Evolutionary conservation across 2,888 invertebrate genomes (phyloP), one percentile per base, ranked within the genome.

Genomic region (Hymenopus coronatus): DNA sequence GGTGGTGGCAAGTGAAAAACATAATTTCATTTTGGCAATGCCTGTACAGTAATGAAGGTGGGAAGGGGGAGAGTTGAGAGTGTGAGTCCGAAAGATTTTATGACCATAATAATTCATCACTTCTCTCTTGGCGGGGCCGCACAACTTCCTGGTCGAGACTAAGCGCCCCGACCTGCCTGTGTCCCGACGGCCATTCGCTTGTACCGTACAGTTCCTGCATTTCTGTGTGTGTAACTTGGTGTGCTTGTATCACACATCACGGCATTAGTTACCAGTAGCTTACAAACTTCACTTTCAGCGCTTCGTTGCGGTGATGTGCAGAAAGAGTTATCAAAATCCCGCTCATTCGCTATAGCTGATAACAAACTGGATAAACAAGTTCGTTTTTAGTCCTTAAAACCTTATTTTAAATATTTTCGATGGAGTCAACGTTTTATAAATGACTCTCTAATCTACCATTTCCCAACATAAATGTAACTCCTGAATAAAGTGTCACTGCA

Each of bases 1-100:
- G 46, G 15, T 54, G 46, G 85, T 28, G 85, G 85, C 85, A 85
- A 54, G 85, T 70, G 28, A 46, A 85, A 85, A 83, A 88, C 70
- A 84, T 86, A 86, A 86, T 86, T 85, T 87, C 81, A 87, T 87
- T 87, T 87, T 87, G 87, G 33, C 82, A 87, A 82, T 33, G 87
- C n/a, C 82, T 87, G 87, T 87, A 87, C 87, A 81, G 82, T 87
- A 87, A 87, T 87, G 87, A 87, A 87, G 82, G 87, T 82, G 82
- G 88, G 83, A 27, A 83, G 83, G 82, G 85, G 85, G 82, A 84
- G 82, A 46, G 85, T 88, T 54, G 88, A 88, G 85, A 85, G 84
- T 82, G 88, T 83, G 86, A 89, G 89, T 85, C 88, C 82, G 88
- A 88, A 86, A 89, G 89, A 89, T 89, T 89, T 89, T 89, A 89